Evolutionary conservation across 2,888 invertebrate genomes (phyloP).

Genomic region (Dusona sp.): DNA sequence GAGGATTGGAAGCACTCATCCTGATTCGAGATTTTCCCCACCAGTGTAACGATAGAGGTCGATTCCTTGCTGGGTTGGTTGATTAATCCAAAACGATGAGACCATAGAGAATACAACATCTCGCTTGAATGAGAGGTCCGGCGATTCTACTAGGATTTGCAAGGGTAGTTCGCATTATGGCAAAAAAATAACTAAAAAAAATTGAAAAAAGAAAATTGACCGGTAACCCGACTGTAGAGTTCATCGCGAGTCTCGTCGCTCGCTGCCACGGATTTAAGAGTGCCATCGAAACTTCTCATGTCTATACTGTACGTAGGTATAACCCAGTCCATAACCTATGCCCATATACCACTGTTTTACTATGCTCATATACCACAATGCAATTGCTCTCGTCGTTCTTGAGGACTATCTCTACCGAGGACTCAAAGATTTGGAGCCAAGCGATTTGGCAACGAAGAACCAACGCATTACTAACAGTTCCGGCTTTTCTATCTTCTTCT

Average conservation of each 20-base stretch:
- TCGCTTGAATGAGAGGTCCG: slow-evolving; percentile 42
- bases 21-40: slow-evolving; percentile 59
- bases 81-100: slow-evolving; percentile 41
- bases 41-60: slow-evolving; percentile 33
- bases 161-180: slow-evolving; percentile 28
- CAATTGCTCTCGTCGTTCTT: slow-evolving; percentile 54
- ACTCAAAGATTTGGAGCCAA: slow-evolving; percentile 69
- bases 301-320: slow-evolving; percentile 37
- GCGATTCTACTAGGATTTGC: slow-evolving; percentile 35
- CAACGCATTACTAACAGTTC: slow-evolving; percentile 69
- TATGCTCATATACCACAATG: slow-evolving; percentile 42
- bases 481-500: slow-evolving; percentile 38
- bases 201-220: slow-evolving; percentile 49
- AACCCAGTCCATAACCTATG: slow-evolving; percentile 49
- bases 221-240: slow-evolving; percentile 60
- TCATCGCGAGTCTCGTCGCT: slow-evolving; percentile 57
- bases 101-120: slow-evolving; percentile 59
- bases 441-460: slow-evolving; percentile 68
- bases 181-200: slow-evolving; percentile 36
- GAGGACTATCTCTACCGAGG: slow-evolving; percentile 60
- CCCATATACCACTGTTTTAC: slow-evolving; percentile 27
- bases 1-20: slow-evolving; percentile 54
- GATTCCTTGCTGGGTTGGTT: slow-evolving; percentile 41
- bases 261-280: slow-evolving; percentile 16
- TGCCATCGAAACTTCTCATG: slow-evolving; percentile 55